Base-by-base conservation (phyloP, 2,888 invertebrate genomes). In the Philonicus albiceps region DNA sequence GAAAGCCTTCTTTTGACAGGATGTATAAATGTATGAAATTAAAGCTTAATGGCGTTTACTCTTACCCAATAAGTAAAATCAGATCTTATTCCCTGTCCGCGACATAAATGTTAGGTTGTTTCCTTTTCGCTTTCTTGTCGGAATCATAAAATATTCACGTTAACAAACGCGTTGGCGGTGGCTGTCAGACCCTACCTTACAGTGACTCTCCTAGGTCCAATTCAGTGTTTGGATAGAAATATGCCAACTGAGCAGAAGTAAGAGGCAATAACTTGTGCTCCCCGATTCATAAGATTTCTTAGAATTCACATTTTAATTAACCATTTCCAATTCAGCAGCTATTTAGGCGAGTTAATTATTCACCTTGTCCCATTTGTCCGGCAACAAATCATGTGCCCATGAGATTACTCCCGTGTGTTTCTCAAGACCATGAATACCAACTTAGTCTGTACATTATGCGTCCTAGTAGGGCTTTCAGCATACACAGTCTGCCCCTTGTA, bases 291-390 rank as follows among this genome's bases (percentile, higher is more conserved):
- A 74, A 37, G 37, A 19, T 74, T 74, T 74, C 74, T 74, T 31
- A 64, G 83, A 83, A 83, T 72, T 83, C 83, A 85, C 74, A 85
- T 74, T 85, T 85, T 85, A 85, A 85, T 85, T 74, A 85, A 85
- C 85, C 74, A 30, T 27, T 30, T 74, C 43, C 49, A 74, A 85
- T 85, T 75, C 75, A 85, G 55, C 49, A 75, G 75, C 74, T 85
- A 85, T 85, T 85, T 85, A 53, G 75, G 53, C 43, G 31, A 86
- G 83, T 87, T 86, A 86, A 87, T 87, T 87, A 87, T 87, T 87
- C 87, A 87, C 75, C 86, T 83, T 81, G 86, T 83, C 83, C 86
- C 86, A 87, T 86, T 86, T 87, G 83, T 86, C 86, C 22, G 40
- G 85, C 85, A 86, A 87, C 86, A 85, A 86, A 86, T 85, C 87